Evolutionary conservation across 1,140 invertebrate genomes (phyloP).

Genomic region (Neelides sp.): DNA sequence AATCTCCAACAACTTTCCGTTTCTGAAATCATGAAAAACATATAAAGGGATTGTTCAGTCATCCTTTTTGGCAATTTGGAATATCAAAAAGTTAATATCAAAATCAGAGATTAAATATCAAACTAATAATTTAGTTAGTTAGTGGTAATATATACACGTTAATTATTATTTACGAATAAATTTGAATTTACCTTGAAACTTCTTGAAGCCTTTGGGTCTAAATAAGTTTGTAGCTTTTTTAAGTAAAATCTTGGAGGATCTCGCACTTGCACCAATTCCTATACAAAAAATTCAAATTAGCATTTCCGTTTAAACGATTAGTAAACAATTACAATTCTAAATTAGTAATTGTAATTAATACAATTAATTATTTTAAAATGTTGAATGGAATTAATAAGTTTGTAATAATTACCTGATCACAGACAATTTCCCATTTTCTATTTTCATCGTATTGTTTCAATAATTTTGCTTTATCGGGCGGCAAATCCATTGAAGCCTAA

Average conservation of each 20-base stretch:
- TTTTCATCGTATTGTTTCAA: conserved; percentile 92
- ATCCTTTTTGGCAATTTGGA: too few relatives aligned
- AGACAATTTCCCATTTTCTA: conserved; percentile 99
- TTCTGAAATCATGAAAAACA: conserved; percentile 61
- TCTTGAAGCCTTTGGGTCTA: conserved; percentile 87
- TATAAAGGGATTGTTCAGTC: conserved; percentile 40
- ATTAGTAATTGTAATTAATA: too few relatives aligned
- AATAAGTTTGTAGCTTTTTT: conserved; percentile 79
- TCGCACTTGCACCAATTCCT: conserved; percentile 93
- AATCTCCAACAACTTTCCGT: conserved; percentile 90
- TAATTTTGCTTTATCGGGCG: conserved; percentile 95
- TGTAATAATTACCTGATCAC: conserved; percentile 71
- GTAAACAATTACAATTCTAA: conserved; percentile 7
- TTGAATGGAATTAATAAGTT: neutral
- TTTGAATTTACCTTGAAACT: conserved; percentile 86
- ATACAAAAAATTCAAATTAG: conserved; percentile 35
- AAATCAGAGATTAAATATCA: neutral
- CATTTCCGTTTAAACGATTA: conserved; percentile 2
- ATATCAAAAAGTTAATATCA: neutral
- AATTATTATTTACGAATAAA: too few relatives aligned
- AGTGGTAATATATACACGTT: conserved; percentile 1
- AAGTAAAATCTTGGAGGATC: conserved; percentile 91
- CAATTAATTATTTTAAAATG: neutral
- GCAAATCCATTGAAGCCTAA: conserved; percentile 95
- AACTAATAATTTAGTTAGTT: neutral